Base-by-base conservation (phyloP, 1,140 invertebrate species). In the Bemisia tabaci region DNA sequence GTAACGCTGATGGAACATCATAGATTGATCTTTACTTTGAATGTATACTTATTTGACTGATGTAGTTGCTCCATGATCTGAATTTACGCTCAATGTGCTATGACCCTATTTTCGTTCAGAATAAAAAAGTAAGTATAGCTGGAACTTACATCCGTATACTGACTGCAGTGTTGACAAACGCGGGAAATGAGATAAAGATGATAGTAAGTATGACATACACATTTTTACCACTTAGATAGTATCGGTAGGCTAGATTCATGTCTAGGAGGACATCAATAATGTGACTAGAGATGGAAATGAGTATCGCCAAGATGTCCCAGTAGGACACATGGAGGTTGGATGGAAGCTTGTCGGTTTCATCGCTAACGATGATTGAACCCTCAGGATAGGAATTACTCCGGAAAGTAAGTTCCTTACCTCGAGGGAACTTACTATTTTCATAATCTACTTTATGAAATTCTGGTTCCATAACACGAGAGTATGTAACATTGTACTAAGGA, bases 211-310 rank as follows among this genome's bases (percentile, higher is more conserved):
- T 78, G 72, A 85, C 85, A 70, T 84, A 84, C 60, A 74, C 73
- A 70, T 79, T 75, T 68, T 80, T 76, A 26, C 74, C 72, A 27
- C 77, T 77, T 66, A 78, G 66, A 22, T 66, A 68, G 60, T 83
- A 83, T 68, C 81, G 74, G 63, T 84, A 82, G 27, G 84, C 83
- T 22, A 86, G 75, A 74, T 86, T 85, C 25, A 84, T 80, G 76
- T 86, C 84, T n/a, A 85, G 75, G 22, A 79, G 81, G 2, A 86
- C 74, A 76, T 87, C 85, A 22, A 84, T 75, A n/a, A 85, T 77
- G 74, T 87, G 84, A 63, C 82, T 83, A 59, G 81, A 73, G 60
- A 85, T 84, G 2, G 83, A 83, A 2, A 83, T 71, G 12, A 73
- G n/a, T 26, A 81, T 71, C 17, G 75, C 75, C 66, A 79, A 74